A percentile compares a stretch with the other conserved stretches of the same genome.
phyloP scores from a whole-genome alignment of 2,113 vertebrate genomes.

The Hylia prasina region DNA sequence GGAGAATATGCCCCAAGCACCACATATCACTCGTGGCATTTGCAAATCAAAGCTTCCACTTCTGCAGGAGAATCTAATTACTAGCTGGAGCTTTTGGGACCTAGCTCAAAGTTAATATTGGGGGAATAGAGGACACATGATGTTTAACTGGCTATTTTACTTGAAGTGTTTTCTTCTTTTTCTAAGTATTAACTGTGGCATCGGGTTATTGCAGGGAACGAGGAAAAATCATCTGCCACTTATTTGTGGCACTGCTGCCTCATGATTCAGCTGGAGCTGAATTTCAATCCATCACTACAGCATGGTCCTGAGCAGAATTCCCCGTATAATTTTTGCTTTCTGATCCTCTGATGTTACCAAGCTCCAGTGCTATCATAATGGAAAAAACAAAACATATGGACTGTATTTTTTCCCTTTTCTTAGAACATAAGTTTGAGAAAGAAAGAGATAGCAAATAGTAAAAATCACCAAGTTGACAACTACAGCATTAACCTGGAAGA shows the following conservation, averaged over 20 bases:
- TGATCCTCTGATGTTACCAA: not conserved
- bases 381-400: not conserved
- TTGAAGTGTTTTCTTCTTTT: not conserved
- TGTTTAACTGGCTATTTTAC: not conserved
- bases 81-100: constrained; percentile 9
- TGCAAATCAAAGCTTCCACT: not conserved
- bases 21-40: not conserved
- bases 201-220: not conserved
- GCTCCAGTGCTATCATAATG: not conserved
- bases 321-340: not conserved
- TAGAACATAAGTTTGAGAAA: not conserved
- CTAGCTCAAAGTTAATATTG: not conserved
- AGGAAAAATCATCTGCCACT: not conserved
- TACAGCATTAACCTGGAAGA: not conserved
- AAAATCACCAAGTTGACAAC: not conserved
- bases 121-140: not conserved
- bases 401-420: not conserved
- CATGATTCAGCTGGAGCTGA: not conserved
- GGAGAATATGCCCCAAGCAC: not conserved
- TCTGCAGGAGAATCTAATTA: not conserved
- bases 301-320: not conserved
- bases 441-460: not conserved
- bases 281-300: not conserved
- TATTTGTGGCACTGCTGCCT: not conserved
- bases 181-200: not conserved